Conservation (phyloP, 2,888 invertebrate genomes). For the Gisinianus flammeolus region DNA sequence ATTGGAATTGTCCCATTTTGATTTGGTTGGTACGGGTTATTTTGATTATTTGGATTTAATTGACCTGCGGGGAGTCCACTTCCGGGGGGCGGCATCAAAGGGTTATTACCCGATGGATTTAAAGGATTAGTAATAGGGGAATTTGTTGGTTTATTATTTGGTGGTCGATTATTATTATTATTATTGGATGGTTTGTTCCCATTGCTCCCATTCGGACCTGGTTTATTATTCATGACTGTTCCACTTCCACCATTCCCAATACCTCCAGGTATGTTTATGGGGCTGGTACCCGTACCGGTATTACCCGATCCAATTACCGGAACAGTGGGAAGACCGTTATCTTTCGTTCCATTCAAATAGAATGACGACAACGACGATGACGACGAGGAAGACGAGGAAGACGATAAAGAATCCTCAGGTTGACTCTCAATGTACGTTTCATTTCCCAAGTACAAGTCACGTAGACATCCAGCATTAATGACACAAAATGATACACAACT, state of each 20-base stretch:
- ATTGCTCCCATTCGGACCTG: neutral
- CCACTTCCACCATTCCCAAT: too few species aligned
- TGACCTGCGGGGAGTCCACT: neutral
- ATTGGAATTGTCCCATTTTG: neutral
- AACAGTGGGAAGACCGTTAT: too few species aligned
- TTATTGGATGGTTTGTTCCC: neutral
- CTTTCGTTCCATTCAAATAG: too few species aligned
- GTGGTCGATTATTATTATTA: neutral
- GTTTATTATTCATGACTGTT: neutral
- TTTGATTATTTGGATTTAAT: neutral
- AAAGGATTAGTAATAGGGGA: neutral
- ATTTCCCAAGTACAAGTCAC: neutral
- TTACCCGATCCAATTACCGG: too few species aligned
- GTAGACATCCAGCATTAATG: neutral
- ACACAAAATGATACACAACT: neutral
- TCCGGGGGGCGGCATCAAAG: neutral
- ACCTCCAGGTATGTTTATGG: too few species aligned
- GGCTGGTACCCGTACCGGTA: too few species aligned
- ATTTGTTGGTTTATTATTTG: neutral
- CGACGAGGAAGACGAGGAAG: neutral
- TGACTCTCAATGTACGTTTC: neutral
- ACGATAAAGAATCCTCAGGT: neutral
- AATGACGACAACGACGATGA: too few species aligned
- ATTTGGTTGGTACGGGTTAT: neutral
- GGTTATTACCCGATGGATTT: neutral